These are phyloP conservation scores for Ardeotis arabs DNA, from an alignment of 2,113 vertebrate species.

Conservation along the genomic window DNA sequence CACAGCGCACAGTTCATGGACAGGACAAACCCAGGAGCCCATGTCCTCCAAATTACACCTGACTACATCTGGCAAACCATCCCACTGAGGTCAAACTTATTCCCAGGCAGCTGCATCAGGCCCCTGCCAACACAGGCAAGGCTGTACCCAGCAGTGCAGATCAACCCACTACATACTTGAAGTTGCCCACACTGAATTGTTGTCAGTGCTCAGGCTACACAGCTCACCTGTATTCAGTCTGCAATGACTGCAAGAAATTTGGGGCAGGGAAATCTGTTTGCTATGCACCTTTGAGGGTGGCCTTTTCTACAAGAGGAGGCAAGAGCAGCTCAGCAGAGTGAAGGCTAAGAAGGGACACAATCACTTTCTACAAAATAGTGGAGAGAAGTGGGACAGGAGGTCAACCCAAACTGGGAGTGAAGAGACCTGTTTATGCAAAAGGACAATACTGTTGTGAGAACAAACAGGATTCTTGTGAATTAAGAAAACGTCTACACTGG, in stretches of 20 bases:
- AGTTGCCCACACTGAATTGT: background rate
- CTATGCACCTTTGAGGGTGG: background rate
- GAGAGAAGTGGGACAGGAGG: background rate
- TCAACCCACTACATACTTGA: accelerated
- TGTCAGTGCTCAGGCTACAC: background rate
- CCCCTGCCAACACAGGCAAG: background rate
- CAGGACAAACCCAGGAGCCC: background rate
- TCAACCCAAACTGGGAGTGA: background rate
- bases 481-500: background rate
- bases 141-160: background rate
- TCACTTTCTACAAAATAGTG: background rate
- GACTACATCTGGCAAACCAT: background rate
- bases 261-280: background rate
- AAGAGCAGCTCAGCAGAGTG: background rate
- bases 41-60: background rate
- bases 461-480: background rate
- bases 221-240: background rate
- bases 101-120: background rate
- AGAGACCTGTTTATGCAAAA: background rate
- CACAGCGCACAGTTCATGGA: background rate
- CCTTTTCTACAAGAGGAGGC: background rate
- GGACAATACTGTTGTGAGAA: background rate
- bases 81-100: background rate
- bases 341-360: background rate
- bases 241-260: background rate